phyloP scores from a whole-genome alignment of 2,797 vertebrate genomes.

The Sebastes minor region DNA sequence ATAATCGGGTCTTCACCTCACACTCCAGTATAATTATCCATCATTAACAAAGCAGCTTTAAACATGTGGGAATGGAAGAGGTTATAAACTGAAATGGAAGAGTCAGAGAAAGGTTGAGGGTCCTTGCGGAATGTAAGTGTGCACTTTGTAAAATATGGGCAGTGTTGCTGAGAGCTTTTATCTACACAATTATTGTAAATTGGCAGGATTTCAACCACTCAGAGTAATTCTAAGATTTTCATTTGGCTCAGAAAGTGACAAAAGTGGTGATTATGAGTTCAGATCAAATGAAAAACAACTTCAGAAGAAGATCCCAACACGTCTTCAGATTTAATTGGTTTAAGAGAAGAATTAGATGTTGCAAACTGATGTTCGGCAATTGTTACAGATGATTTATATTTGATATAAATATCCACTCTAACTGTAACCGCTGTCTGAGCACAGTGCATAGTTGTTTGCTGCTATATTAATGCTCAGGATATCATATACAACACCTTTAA shows the following conservation, averaged over 20 bases:
- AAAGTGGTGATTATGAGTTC: neutral
- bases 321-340: neutral
- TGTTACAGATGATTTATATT: neutral
- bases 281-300: neutral
- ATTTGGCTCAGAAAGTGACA: neutral
- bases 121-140: constrained; percentile 6
- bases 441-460: too few relatives aligned
- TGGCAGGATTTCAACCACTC: neutral
- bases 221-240: neutral
- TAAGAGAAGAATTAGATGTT: rapidly evolving
- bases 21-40: constrained; percentile 47
- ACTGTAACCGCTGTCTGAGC: too few relatives aligned
- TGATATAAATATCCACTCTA: neutral
- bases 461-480: too few relatives aligned
- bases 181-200: neutral
- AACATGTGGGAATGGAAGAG: constrained; percentile 26
- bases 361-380: neutral
- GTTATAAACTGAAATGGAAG: constrained; percentile 13
- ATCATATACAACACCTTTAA: too few relatives aligned
- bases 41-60: constrained; percentile 45
- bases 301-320: neutral
- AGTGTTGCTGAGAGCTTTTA: constrained; percentile 3
- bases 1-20: constrained; percentile 21
- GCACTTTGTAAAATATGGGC: constrained; percentile 13
- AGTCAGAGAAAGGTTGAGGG: constrained; percentile 40